Evolutionary conservation across 2,113 vertebrate species (phyloP).

Genomic region (Mystacornis crossleyi): DNA sequence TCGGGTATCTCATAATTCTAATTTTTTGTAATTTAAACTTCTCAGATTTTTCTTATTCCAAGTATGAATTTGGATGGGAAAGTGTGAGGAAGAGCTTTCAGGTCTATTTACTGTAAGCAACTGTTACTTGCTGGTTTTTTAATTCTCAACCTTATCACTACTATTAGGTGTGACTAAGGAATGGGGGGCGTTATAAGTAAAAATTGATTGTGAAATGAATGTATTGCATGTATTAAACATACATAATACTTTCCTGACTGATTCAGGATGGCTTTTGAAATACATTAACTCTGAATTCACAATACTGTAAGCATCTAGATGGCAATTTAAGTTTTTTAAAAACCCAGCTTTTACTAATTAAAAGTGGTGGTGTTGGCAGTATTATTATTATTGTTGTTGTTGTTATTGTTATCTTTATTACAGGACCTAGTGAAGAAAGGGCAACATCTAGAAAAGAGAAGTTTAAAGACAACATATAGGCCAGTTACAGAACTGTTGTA

Average conservation of each 20-base stretch:
- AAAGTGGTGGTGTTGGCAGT: background rate
- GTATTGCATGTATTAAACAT: background rate
- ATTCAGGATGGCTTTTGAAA: background rate
- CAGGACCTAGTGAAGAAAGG: background rate
- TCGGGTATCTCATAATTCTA: background rate
- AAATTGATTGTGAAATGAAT: background rate
- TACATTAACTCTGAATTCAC: background rate
- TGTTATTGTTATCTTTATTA: background rate
- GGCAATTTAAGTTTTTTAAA: background rate
- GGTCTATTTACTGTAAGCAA: background rate
- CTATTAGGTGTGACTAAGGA: background rate
- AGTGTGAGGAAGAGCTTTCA: background rate
- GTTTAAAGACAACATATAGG: background rate
- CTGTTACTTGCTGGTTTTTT: background rate
- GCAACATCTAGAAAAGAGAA: background rate
- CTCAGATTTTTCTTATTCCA: background rate
- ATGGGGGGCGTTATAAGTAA: background rate
- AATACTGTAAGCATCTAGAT: background rate
- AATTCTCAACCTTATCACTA: background rate
- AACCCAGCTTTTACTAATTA: background rate
- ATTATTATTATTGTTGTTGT: background rate
- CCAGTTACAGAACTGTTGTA: background rate
- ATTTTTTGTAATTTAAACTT: background rate
- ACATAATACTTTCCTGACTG: background rate
- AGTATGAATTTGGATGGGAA: background rate